Conservation (phyloP, 2,888 invertebrate genomes). For the Brassicogethes aeneus region DNA sequence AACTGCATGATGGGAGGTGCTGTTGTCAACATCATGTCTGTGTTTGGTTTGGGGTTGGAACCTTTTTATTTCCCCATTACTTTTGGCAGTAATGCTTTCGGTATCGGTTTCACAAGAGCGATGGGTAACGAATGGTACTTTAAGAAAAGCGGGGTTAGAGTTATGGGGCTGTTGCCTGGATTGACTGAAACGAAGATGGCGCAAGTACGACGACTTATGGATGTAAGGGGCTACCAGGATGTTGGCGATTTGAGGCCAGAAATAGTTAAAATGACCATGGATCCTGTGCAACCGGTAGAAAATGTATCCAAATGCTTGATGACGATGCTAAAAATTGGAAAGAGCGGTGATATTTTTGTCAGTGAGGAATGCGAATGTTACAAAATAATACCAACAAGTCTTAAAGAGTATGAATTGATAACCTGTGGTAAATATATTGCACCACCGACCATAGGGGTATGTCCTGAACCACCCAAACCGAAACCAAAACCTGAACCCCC, state of each 20-base stretch:
- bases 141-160: constrained; percentile 27
- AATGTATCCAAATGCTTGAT: background rate
- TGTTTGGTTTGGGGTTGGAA: constrained; percentile 47
- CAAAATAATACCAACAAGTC: no score
- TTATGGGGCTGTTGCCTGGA: constrained; percentile 23
- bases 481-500: no score
- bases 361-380: no score
- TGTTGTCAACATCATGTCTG: constrained; percentile 54
- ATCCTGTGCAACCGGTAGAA: no score
- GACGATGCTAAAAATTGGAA: background rate
- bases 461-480: no score
- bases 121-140: constrained; percentile 34
- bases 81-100: constrained; percentile 47
- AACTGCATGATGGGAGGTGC: constrained; percentile 45
- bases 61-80: constrained; percentile 48
- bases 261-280: no score
- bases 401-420: no score
- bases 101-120: constrained; percentile 42
- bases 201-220: background rate
- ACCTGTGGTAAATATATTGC: no score
- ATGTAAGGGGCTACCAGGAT: no score
- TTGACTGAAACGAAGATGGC: background rate
- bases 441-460: no score
- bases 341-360: background rate
- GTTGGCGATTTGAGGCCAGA: no score